These are phyloP conservation scores for Platyrinchus mystaceus DNA, from an alignment of 2,797 vertebrate species.

Conservation along the genomic window DNA sequence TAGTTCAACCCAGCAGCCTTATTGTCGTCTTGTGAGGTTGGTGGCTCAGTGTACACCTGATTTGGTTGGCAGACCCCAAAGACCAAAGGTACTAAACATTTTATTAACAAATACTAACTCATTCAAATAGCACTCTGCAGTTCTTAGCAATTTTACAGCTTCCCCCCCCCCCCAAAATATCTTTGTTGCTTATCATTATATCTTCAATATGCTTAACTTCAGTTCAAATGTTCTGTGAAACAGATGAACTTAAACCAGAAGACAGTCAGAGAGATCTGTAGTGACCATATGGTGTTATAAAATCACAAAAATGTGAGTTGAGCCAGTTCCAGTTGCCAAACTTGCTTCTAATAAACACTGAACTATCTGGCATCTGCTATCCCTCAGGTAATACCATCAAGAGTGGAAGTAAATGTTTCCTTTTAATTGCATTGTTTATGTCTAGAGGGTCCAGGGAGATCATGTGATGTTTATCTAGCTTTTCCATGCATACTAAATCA, in stretches of 20 bases:
- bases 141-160: neutral
- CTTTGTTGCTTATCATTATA: neutral
- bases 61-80: neutral
- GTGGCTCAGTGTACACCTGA: neutral
- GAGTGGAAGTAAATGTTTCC: conserved; percentile 63
- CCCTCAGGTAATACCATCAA: conserved; percentile 59
- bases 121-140: neutral
- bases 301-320: conserved; percentile 51
- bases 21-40: neutral
- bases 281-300: conserved; percentile 66
- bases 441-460: conserved; percentile 25
- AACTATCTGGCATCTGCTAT: conserved; percentile 67
- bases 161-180: neutral
- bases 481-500: neutral
- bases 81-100: neutral
- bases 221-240: conserved; percentile 37
- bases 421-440: conserved; percentile 64
- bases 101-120: neutral
- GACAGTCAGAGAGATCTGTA: conserved; percentile 48
- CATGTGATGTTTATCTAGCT: conserved; percentile 3
- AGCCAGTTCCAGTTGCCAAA: conserved; percentile 56
- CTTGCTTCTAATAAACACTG: conserved; percentile 61
- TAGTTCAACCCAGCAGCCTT: neutral
- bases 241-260: conserved; percentile 50
- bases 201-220: conserved; percentile 48